Conservation (phyloP, 2,113 vertebrate species). For the Tricholaema leucomelas region DNA sequence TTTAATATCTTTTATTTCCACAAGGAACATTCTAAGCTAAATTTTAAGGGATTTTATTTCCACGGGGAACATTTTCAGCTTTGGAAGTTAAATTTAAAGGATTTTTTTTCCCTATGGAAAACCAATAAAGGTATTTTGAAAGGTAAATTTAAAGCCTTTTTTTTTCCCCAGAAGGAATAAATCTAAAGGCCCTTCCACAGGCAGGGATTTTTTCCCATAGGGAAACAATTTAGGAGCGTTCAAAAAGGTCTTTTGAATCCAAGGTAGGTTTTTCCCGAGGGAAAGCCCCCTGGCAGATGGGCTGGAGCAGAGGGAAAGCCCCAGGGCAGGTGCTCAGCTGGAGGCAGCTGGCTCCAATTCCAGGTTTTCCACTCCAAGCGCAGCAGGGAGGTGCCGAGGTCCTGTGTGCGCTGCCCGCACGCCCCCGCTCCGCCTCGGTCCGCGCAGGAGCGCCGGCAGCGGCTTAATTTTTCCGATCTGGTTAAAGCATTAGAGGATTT, state of each 20-base stretch:
- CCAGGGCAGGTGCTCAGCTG: constrained; percentile 43
- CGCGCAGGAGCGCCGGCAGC: background rate
- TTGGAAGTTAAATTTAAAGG: no score
- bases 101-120: no score
- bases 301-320: background rate
- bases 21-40: no score
- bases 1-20: background rate
- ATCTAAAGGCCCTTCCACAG: background rate
- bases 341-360: constrained; percentile 26
- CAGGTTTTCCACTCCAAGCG: background rate
- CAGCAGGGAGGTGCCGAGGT: background rate
- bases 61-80: background rate
- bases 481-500: constrained; percentile 68
- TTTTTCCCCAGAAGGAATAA: background rate
- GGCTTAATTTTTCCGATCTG: constrained; percentile 69
- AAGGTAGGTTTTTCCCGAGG: background rate
- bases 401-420: background rate
- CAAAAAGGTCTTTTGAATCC: background rate
- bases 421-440: fast-evolving
- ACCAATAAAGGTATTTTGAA: no score
- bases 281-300: constrained; percentile 28
- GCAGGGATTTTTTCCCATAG: no score
- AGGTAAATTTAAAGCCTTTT: background rate
- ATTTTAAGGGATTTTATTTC: background rate
- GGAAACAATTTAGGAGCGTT: no score